phyloP scores from a whole-genome alignment of 2,113 vertebrate species.

The rat (Rattus norvegicus) region GRCr8 NC_086039.1:56909001-56909500 shows the following conservation, averaged over 20 bases:
- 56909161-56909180: not conserved
- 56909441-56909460: not conserved
- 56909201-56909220: constrained; percentile 22
- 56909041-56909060: not conserved
- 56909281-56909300: not conserved
- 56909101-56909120: not conserved
- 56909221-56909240: not conserved
- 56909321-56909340: not conserved
- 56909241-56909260: not conserved
- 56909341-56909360: not conserved
- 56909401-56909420: not conserved
- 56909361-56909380: not conserved
- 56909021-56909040: constrained; percentile 17
- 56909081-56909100: not conserved
- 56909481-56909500: not conserved
- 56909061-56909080: not conserved
- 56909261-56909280: not conserved
- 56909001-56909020: constrained; percentile 1
- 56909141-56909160: not conserved
- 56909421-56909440: not conserved
- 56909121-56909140: not conserved
- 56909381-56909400: not conserved
- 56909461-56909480: not conserved
- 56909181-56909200: not conserved
- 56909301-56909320: not conserved